Evolutionary conservation across 2,113 vertebrate species (phyloP).

Genomic region (Panurus biarmicus): DNA sequence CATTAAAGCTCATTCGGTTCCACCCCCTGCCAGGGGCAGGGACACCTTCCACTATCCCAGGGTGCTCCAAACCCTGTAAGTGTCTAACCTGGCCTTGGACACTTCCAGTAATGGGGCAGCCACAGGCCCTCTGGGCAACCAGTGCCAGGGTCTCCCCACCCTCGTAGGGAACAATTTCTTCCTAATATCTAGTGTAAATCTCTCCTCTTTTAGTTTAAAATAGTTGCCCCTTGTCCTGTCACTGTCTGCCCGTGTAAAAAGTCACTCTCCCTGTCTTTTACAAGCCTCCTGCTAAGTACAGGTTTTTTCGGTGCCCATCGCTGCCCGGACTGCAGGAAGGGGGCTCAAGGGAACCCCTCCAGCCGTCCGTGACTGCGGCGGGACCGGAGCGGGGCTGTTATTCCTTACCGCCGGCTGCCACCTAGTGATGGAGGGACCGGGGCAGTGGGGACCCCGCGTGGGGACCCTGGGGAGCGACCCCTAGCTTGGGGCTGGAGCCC

Average conservation of each 20-base stretch:
- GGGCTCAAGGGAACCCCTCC: neutral
- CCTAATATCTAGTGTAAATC: neutral
- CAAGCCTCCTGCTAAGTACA: too few relatives aligned
- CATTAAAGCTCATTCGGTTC: neutral
- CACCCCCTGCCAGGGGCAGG: neutral
- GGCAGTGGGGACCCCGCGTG: too few relatives aligned
- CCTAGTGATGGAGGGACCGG: neutral
- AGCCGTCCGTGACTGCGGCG: neutral
- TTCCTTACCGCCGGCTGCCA: conserved; percentile 36
- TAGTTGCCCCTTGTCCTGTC: neutral
- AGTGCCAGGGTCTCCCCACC: neutral
- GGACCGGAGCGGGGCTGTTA: neutral
- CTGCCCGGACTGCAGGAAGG: neutral
- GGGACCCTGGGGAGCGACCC: too few relatives aligned
- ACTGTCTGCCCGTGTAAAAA: neutral
- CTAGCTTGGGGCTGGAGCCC: neutral
- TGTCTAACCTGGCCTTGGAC: neutral
- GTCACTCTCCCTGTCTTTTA: neutral
- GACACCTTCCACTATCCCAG: neutral
- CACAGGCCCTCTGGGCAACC: neutral
- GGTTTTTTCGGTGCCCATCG: neutral
- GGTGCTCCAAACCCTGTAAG: neutral
- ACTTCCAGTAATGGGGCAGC: neutral
- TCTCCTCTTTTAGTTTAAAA: neutral
- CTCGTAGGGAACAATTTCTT: neutral